Evolutionary conservation across 2,888 invertebrate species (phyloP), one percentile per base, ranked within the genome.

Genomic region (Oscheius sp.): DNA sequence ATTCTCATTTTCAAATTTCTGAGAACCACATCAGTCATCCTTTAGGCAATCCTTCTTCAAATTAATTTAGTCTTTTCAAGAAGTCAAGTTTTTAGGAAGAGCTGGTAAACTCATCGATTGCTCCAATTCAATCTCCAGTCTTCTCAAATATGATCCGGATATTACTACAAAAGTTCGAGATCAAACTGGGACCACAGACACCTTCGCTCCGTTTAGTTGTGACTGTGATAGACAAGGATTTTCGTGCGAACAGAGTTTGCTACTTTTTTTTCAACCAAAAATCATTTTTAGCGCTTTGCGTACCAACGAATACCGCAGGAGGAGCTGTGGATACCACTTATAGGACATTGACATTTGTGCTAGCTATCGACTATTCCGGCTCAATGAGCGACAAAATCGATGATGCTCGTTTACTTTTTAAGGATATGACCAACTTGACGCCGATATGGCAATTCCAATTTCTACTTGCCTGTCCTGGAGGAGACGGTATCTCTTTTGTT

Each of bases 381-480:
- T n/a, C n/a, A n/a, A n/a, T n/a, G n/a, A n/a, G n/a, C n/a, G n/a
- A n/a, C n/a, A n/a, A n/a, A n/a, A n/a, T n/a, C n/a, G n/a, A n/a
- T n/a, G 48, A 48, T 48, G 48, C 48, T 3, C 5, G 3, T 5
- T 4, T 3, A 25, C 48, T 48, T 5, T 23, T 48, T 4, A 23
- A 17, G n/a, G 12, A n/a, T 23, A 25, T 15, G 8, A 17, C 15
- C 17, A 2, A 0, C 0, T 31, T 0, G 3, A 20, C 15, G 0
- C 42, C 42, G n/a, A 61, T 61, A 27, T 61, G 61, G 61, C 61
- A 42, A n/a, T 61, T 45, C 29, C 61, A 61, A 27, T 29, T 61
- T 2, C 27, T 61, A 4, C 27, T 27, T 25, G 27, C 50, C 10
- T 52, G 50, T 27, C 27, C 23, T 23, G 15, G 31, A 29, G 50